A percentile compares a stretch with the other conserved stretches of the same genome.
Conservation (phyloP, 2,888 invertebrate genomes). For the Zygothrica quintamaculata region DNA sequence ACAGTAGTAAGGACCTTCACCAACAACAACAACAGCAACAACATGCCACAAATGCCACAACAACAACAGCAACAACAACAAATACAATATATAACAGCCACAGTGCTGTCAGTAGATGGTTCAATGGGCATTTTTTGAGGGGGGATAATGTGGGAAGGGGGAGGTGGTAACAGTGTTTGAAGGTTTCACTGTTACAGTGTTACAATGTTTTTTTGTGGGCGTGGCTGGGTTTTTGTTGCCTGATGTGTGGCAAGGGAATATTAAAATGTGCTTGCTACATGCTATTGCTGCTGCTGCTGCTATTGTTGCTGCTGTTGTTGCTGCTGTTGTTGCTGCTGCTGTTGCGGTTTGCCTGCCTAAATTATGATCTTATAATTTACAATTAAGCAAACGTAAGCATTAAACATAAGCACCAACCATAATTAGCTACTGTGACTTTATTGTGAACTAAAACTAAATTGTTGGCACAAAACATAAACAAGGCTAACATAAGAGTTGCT, state of each 20-base stretch:
- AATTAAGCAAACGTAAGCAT: conserved; percentile 76
- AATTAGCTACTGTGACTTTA: conserved; percentile 61
- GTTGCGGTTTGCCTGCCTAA: conserved; percentile 34
- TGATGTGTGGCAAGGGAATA: conserved; percentile 64
- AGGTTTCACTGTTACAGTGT: no score
- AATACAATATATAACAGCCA: no score
- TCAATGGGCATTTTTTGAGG: background rate
- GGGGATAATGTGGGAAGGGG: no score
- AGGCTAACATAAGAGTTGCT: conserved; percentile 12
- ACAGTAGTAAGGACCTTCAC: conserved; percentile 26
- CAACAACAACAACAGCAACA: conserved; percentile 16
- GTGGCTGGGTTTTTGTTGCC: conserved; percentile 25
- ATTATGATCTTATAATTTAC: conserved; percentile 76
- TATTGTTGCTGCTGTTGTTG: background rate
- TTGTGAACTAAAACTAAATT: conserved; percentile 58
- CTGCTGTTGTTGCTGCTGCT: background rate
- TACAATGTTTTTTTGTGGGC: no score
- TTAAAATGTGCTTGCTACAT: conserved; percentile 59
- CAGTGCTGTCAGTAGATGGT: background rate
- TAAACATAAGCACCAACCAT: conserved; percentile 60
- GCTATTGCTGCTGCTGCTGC: background rate
- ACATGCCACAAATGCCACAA: no score
- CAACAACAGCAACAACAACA: no score
- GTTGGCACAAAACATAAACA: conserved; percentile 37
- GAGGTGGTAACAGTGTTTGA: no score